Percentiles rank a stretch among this genome's conserved stretches.
Conservation (phyloP, 2,113 vertebrate species). For the Leuciscus idus region DNA sequence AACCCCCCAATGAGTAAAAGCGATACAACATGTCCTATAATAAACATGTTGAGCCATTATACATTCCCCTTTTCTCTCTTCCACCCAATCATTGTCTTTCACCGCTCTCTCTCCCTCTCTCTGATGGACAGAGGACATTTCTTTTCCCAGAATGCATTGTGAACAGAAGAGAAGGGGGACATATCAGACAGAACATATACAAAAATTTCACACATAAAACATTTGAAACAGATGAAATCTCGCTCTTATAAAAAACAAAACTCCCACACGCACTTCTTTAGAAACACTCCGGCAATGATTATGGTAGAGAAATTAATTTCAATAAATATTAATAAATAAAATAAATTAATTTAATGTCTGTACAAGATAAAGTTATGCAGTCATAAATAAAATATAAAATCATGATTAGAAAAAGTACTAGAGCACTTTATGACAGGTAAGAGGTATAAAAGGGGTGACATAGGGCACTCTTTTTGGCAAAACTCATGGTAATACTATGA, state of each 20-base stretch:
- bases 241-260: slow-evolving; percentile 34
- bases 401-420: slow-evolving; percentile 44
- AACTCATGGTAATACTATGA: slow-evolving; percentile 40
- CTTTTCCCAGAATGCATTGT: slow-evolving; percentile 46
- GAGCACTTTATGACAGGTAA: slow-evolving; percentile 46
- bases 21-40: slow-evolving; percentile 69
- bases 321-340: slow-evolving; percentile 67
- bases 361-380: slow-evolving; percentile 66
- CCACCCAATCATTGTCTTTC: slow-evolving; percentile 11
- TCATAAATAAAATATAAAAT: slow-evolving; percentile 52
- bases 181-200: slow-evolving; percentile 56
- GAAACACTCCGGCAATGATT: slow-evolving; percentile 49
- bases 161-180: slow-evolving; percentile 54
- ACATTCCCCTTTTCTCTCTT: slow-evolving; percentile 39
- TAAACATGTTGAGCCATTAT: slow-evolving; percentile 71
- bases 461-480: slow-evolving; percentile 56
- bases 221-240: slow-evolving; percentile 52
- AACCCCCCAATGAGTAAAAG: slow-evolving; percentile 49
- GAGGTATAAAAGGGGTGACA: slow-evolving; percentile 49
- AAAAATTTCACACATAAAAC: slow-evolving; percentile 53
- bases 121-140: slow-evolving; percentile 8
- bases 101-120: background rate
- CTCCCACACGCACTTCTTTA: slow-evolving; percentile 31
- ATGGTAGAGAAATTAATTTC: slow-evolving; percentile 43
- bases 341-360: slow-evolving; percentile 74